Percentiles rank a stretch among this genome's conserved stretches.
Evolutionary conservation across 2,888 invertebrate genomes (phyloP).

Genomic region (Drosophila nigricruria): DNA sequence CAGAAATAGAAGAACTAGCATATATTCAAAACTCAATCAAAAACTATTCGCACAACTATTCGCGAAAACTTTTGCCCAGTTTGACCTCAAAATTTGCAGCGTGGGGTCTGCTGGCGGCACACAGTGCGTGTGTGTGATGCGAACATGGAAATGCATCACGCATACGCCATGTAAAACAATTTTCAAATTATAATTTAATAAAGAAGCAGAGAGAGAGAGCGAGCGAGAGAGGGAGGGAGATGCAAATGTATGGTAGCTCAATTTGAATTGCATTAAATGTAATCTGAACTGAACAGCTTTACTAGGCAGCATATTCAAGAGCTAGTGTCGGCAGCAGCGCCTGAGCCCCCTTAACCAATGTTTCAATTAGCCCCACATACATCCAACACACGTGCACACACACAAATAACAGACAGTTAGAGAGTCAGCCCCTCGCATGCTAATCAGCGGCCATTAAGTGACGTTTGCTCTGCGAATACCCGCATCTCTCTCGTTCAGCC

Average conservation of each 20-base stretch:
- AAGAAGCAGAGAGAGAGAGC: background rate
- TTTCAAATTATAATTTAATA: slow-evolving; percentile 38
- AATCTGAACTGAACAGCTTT: slow-evolving; percentile 47
- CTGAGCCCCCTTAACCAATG: slow-evolving; percentile 35
- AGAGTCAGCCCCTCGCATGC: slow-evolving; percentile 46
- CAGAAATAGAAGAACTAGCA: slow-evolving; percentile 7
- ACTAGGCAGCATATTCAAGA: slow-evolving; percentile 26
- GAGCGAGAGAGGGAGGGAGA: background rate
- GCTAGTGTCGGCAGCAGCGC: slow-evolving; percentile 36
- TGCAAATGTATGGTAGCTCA: slow-evolving; percentile 21
- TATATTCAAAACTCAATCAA: slow-evolving; percentile 65
- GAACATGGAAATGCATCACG: slow-evolving; percentile 27
- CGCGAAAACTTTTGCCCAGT: slow-evolving; percentile 50
- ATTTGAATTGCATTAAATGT: slow-evolving; percentile 38
- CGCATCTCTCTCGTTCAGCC: slow-evolving; percentile 11
- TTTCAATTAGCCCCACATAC: slow-evolving; percentile 59
- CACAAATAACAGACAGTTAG: slow-evolving; percentile 11
- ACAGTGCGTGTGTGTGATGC: slow-evolving; percentile 42
- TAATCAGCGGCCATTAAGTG: slow-evolving; percentile 72
- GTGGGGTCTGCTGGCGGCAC: background rate
- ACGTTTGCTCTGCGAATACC: slow-evolving; percentile 35
- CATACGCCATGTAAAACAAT: slow-evolving; percentile 38
- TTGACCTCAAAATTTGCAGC: slow-evolving; percentile 29
- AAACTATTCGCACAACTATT: slow-evolving; percentile 66
- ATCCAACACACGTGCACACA: slow-evolving; percentile 5